phyloP scores from a whole-genome alignment of 1,140 invertebrate species.

The Drosophila pandora region DNA sequence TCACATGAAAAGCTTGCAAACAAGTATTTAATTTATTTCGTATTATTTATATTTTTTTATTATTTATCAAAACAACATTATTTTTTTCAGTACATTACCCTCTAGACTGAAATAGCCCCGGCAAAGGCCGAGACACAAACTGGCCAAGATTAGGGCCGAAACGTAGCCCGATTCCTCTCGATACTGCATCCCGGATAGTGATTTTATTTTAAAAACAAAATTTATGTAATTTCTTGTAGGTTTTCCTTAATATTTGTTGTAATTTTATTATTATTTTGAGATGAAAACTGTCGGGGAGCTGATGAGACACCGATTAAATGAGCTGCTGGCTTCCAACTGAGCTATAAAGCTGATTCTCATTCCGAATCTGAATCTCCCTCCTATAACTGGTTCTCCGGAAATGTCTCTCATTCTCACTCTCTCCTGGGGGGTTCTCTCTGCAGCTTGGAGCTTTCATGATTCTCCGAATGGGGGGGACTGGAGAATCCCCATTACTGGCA shows the following conservation, averaged over 20 bases:
- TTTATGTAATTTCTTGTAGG: not conserved
- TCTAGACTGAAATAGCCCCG: constrained; percentile 58
- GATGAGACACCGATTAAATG: constrained; percentile 31
- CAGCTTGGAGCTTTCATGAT: not conserved
- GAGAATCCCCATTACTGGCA: not conserved
- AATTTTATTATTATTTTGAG: not conserved
- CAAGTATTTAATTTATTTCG: not conserved
- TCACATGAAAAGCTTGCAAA: not conserved
- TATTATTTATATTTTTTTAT: not conserved
- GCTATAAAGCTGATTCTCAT: constrained; percentile 2
- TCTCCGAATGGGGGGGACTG: constrained; percentile 1
- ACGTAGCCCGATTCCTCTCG: constrained; percentile 2
- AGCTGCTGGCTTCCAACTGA: constrained; percentile 38
- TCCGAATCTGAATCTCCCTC: constrained; percentile 1
- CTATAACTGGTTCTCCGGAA: constrained; percentile 1
- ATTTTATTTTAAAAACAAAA: not conserved
- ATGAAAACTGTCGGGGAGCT: not conserved
- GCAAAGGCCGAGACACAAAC: constrained; percentile 28
- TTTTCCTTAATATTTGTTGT: constrained; percentile 3
- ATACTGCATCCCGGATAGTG: constrained; percentile 36
- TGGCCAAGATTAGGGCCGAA: constrained; percentile 30
- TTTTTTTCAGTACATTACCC: constrained; percentile 24
- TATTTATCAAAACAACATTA: not conserved
- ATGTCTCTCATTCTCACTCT: not conserved
- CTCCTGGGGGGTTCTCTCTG: not conserved